Conservation (phyloP, 2,113 vertebrate species). For the Chitala chitala region DNA sequence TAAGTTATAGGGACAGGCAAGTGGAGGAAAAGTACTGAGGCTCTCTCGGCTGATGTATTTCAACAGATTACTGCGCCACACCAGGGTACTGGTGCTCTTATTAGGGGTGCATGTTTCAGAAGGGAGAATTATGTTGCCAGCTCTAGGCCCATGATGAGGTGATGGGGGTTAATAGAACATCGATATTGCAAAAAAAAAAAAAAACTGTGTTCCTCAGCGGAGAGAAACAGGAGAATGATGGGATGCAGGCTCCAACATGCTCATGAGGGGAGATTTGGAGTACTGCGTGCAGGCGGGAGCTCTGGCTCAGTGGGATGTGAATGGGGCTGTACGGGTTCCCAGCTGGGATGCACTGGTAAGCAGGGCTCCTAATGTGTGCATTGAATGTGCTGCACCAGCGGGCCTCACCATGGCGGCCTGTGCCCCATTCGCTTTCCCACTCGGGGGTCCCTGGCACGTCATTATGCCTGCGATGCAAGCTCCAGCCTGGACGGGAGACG, state of each 20-base stretch:
- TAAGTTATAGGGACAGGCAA: constrained; percentile 11
- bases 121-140: constrained; percentile 15
- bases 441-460: constrained; percentile 3
- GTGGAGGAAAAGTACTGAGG: neutral
- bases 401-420: neutral
- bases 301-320: neutral
- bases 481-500: neutral
- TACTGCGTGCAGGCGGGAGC: too few relatives aligned
- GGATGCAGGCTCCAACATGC: neutral
- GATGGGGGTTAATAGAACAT: constrained; percentile 17
- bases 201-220: neutral
- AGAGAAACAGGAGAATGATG: neutral
- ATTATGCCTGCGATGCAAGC: neutral
- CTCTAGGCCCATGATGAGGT: constrained; percentile 10
- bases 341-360: neutral
- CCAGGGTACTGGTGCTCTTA: constrained; percentile 7
- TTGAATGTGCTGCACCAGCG: constrained; percentile 5
- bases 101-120: constrained; percentile 3
- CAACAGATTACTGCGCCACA: constrained; percentile 4
- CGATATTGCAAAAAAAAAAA: neutral
- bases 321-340: neutral
- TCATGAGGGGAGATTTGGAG: constrained; percentile 7
- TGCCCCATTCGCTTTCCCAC: neutral
- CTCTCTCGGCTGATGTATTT: constrained; percentile 2
- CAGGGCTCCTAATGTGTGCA: constrained; percentile 8